Conservation (phyloP, 2,888 invertebrate species). For the Dusona sp. region DNA sequence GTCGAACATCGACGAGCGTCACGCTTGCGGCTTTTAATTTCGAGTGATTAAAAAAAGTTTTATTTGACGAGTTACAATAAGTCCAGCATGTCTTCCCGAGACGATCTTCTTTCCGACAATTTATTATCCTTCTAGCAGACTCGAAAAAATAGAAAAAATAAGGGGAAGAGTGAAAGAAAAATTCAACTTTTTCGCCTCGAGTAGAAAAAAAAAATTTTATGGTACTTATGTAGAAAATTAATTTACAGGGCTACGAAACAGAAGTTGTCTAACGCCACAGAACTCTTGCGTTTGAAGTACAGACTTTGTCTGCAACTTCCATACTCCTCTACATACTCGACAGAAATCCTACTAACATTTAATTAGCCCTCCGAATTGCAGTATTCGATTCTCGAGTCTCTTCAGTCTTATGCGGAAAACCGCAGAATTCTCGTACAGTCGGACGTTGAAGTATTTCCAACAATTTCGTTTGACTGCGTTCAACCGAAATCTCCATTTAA, state of each 20-base stretch:
- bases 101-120: constrained; percentile 12
- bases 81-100: background rate
- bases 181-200: background rate
- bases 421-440: constrained; percentile 12
- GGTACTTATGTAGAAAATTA: constrained; percentile 30
- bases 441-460: constrained; percentile 46
- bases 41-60: constrained; percentile 55
- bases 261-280: background rate
- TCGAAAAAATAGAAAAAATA: background rate
- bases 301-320: background rate
- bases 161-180: background rate
- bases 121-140: background rate
- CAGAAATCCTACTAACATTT: constrained; percentile 46
- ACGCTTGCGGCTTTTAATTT: constrained; percentile 43
- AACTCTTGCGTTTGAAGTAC: background rate
- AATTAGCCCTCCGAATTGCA: constrained; percentile 44
- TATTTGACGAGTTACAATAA: constrained; percentile 35
- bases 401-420: constrained; percentile 16
- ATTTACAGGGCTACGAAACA: constrained; percentile 24
- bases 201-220: constrained; percentile 32
- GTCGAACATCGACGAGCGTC: constrained; percentile 35
- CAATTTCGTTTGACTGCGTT: constrained; percentile 32
- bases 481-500: background rate
- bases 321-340: background rate
- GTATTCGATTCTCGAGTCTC: constrained; percentile 40